phyloP scores from a whole-genome alignment of 1,140 invertebrate species.

The Gerris buenoi region DNA sequence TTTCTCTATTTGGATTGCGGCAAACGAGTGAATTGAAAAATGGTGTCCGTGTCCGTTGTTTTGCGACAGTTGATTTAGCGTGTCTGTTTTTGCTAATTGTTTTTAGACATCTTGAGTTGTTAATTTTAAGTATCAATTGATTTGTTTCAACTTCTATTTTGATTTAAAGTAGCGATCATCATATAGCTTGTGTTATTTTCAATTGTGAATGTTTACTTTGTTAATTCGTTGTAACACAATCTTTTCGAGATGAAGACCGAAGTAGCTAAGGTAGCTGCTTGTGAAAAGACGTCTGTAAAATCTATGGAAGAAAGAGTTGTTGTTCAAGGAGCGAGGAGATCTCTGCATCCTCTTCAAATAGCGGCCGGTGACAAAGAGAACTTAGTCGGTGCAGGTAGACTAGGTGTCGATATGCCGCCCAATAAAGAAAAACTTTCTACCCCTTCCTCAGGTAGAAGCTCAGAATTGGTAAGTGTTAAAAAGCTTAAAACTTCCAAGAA shows the following conservation, averaged over 20 bases:
- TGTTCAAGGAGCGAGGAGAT: slow-evolving; percentile 15
- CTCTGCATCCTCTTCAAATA: slow-evolving; percentile 20
- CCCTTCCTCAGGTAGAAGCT: no score
- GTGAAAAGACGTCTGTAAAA: neutral
- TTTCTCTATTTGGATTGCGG: no score
- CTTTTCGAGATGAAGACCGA: neutral
- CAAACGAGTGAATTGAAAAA: no score
- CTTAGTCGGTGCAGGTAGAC: slow-evolving; percentile 19
- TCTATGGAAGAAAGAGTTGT: neutral
- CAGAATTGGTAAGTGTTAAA: neutral
- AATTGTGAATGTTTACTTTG: neutral
- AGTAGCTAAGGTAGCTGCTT: neutral
- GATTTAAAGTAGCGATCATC: no score
- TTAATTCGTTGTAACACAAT: neutral
- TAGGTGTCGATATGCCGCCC: slow-evolving; percentile 7
- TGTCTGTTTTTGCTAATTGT: no score
- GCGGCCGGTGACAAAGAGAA: slow-evolving; percentile 22
- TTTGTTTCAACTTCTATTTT: no score
- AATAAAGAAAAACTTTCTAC: slow-evolving; percentile 6
- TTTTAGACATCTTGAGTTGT: no score
- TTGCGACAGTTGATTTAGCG: no score
- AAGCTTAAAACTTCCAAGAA: neutral
- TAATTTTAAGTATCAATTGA: no score
- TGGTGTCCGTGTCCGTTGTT: no score
- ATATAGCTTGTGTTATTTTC: no score